Conservation (phyloP, 2,113 vertebrate species). For the Dicrurus megarhynchus region DNA sequence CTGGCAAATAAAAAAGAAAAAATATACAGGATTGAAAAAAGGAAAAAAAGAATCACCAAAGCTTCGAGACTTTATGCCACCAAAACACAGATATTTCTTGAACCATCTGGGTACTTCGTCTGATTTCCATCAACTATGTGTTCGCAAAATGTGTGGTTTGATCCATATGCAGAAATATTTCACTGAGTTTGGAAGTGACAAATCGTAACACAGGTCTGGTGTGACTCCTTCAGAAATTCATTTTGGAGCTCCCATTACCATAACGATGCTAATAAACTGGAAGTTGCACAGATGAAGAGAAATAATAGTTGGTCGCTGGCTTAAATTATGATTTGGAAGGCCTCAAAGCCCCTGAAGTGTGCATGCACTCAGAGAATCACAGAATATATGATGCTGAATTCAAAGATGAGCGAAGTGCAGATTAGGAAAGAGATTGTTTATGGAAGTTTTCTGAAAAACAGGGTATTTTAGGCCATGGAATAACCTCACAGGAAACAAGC, state of each 20-base stretch:
- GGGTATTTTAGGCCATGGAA: neutral
- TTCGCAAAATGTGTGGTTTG: neutral
- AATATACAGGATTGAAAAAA: neutral
- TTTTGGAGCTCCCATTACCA: neutral
- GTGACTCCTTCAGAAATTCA: neutral
- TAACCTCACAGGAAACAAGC: neutral
- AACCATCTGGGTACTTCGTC: neutral
- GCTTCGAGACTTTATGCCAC: neutral
- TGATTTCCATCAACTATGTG: neutral
- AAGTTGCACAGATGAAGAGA: neutral
- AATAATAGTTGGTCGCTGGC: neutral
- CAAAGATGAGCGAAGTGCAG: rapidly evolving
- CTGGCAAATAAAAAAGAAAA: neutral
- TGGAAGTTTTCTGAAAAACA: neutral
- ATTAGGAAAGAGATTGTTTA: neutral
- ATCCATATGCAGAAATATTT: neutral
- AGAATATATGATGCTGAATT: neutral
- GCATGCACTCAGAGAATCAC: neutral
- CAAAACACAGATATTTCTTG: neutral
- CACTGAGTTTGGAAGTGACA: neutral
- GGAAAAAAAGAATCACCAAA: neutral
- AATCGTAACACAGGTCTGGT: neutral
- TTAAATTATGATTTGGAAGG: neutral
- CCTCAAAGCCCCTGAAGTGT: neutral
- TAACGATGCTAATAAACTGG: neutral